phyloP scores from a whole-genome alignment of 1,140 invertebrate species.

The Drosophila melanogaster region Release_6_plus_ISO1_MT NT_037436.4:1065501-1066000 shows the following conservation, averaged over 20 bases:
- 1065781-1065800: constrained; percentile 48
- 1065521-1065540: constrained; percentile 78
- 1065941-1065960: constrained; percentile 31
- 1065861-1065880: constrained; percentile 58
- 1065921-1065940: constrained; percentile 64
- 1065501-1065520: constrained; percentile 64
- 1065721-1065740: constrained; percentile 80
- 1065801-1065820: constrained; percentile 29
- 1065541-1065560: constrained; percentile 82
- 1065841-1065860: constrained; percentile 83
- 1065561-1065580: constrained; percentile 52
- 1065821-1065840: constrained; percentile 75
- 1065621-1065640: constrained; percentile 82
- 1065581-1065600: constrained; percentile 44
- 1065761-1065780: constrained; percentile 65
- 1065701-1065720: constrained; percentile 18
- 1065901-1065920: constrained; percentile 50
- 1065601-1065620: constrained; percentile 67
- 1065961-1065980: constrained; percentile 8
- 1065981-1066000: constrained; percentile 70
- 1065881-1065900: constrained; percentile 8
- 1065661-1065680: constrained; percentile 32
- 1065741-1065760: constrained; percentile 84
- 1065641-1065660: constrained; percentile 73
- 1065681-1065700: constrained; percentile 49